Evolutionary conservation across 2,113 vertebrate genomes (phyloP), one percentile per base, ranked within the genome.

Genomic region (Zosterops hypoxanthus): DNA sequence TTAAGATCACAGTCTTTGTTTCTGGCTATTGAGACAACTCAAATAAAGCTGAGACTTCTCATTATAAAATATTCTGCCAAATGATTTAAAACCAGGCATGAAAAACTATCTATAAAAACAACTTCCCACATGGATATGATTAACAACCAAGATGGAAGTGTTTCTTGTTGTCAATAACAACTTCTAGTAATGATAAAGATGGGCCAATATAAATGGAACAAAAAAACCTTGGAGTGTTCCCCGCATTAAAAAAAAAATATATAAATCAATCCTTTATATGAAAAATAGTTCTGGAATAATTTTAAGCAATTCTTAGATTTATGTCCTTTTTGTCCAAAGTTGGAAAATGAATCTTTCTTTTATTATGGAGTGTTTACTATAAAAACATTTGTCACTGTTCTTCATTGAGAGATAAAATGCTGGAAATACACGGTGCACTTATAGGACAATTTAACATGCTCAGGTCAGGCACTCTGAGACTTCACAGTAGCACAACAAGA

Each of bases 61-160:
- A 92, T 96, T 96, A 97, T 90, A 94, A 96, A 93, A 92, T 83
- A 93, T 91, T 83, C 95, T 88, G 68, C 79, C 90, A 92, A 87
- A 73, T 47, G 60, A 94, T 93, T 95, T 95, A 91, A 94, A 97
- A 80, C 34, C 59, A 93, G 44, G 76, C 90, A 81, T 93, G 85
- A 95, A 95, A 94, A 96, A 73, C 82, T 91, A 80, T 88, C 86
- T 59, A 44, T 84, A 87, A 94, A 95, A 88, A 90, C 80, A 93
- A 86, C 90, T 95, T 92, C 88, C 90, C 76, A 88, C 96, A 31
- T 92, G 91, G 92, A 75, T 87, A 69, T 86, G 90, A 94, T 94
- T 96, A 96, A 95, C 81, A 86, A 94, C 64, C 68, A 85, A 93
- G 78, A 94, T 92, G 83, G 89, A 94, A 89, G 64, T 14, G 3